Percentiles rank a stretch among this genome's conserved stretches.
These are phyloP conservation scores for Dendrocincla fuliginosa DNA, from an alignment of 2,797 vertebrate genomes.

Conservation along the genomic window DNA sequence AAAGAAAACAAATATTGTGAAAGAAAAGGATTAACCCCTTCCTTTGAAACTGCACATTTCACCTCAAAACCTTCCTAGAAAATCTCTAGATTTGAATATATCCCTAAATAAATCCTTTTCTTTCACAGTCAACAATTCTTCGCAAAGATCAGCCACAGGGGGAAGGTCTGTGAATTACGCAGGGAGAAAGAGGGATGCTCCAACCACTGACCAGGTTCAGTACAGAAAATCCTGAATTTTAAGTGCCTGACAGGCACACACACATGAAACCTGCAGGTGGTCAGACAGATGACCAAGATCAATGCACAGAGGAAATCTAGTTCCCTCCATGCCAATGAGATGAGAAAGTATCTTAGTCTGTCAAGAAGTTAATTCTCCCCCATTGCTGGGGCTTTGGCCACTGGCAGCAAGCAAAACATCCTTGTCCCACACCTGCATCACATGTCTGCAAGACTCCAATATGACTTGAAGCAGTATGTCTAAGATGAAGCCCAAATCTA, in stretches of 20 bases:
- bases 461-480: background rate
- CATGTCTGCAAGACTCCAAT: accelerated
- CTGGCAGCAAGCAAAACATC: background rate
- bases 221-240: background rate
- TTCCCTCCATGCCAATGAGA: background rate
- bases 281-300: background rate
- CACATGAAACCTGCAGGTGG: accelerated
- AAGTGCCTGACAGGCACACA: background rate
- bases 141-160: background rate
- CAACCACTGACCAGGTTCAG: background rate
- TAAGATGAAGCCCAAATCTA: background rate
- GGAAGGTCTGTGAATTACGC: background rate
- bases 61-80: background rate
- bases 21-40: background rate
- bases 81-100: background rate
- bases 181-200: background rate
- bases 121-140: background rate
- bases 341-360: background rate
- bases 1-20: background rate
- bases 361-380: background rate
- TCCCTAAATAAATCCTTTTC: background rate
- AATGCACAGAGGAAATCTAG: background rate
- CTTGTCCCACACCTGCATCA: background rate
- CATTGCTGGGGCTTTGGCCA: background rate
- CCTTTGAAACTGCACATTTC: background rate